These are phyloP conservation scores for Drosophila neotestacea DNA, from an alignment of 2,888 invertebrate species.

Conservation along the genomic window DNA sequence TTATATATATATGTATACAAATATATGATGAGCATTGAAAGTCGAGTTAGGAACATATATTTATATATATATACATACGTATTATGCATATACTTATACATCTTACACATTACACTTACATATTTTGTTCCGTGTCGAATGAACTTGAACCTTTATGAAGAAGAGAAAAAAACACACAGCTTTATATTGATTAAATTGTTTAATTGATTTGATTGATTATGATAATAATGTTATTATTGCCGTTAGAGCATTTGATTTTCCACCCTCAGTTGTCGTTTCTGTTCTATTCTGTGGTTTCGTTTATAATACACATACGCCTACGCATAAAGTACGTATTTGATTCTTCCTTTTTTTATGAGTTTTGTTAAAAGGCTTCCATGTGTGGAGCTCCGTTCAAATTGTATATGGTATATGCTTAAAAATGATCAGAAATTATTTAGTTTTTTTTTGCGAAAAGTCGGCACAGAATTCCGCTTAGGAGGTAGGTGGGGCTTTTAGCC, in stretches of 20 bases:
- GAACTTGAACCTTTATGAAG: constrained; percentile 39
- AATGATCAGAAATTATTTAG: constrained; percentile 13
- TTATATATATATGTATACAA: constrained; percentile 20
- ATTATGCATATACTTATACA: constrained; percentile 46
- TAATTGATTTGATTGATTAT: constrained; percentile 47
- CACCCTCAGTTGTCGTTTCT: constrained; percentile 55
- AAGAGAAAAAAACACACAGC: constrained; percentile 51
- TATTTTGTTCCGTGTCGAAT: constrained; percentile 43
- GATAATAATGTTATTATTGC: constrained; percentile 57
- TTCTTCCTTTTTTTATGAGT: constrained; percentile 28
- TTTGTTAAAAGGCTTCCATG: constrained; percentile 55
- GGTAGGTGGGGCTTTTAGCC: constrained; percentile 30
- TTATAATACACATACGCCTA: constrained; percentile 42
- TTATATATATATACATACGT: constrained; percentile 38
- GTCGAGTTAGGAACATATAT: constrained; percentile 39
- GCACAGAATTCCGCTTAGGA: constrained; percentile 19
- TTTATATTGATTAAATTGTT: constrained; percentile 75
- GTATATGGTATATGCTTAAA: constrained; percentile 44
- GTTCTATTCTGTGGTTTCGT: constrained; percentile 56
- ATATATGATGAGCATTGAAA: constrained; percentile 29
- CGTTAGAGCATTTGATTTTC: constrained; percentile 45
- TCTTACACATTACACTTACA: constrained; percentile 31
- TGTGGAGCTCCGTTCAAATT: constrained; percentile 33
- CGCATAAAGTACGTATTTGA: constrained; percentile 27
- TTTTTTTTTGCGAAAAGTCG: constrained; percentile 21